phyloP scores from a whole-genome alignment of 2,113 vertebrate species.

The Maylandia zebra region DNA sequence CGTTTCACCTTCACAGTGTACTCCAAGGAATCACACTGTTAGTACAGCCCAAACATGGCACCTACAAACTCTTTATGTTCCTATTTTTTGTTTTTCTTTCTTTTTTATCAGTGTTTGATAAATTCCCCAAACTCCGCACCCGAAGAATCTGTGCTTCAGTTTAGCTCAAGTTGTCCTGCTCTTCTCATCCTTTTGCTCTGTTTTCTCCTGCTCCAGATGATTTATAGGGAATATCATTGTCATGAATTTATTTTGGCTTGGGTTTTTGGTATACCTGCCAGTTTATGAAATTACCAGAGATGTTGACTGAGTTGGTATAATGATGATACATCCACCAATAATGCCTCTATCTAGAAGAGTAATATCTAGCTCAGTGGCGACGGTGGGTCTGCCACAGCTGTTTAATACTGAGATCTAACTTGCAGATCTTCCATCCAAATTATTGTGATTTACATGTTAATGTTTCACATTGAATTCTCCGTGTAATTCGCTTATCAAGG shows the following conservation, averaged over 20 bases:
- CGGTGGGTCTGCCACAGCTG: neutral
- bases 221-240: slow-evolving; percentile 28
- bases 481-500: neutral
- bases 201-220: slow-evolving; percentile 46
- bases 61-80: slow-evolving; percentile 80
- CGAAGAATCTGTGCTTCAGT: slow-evolving; percentile 22
- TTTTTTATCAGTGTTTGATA: slow-evolving; percentile 82
- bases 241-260: slow-evolving; percentile 7
- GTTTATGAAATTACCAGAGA: slow-evolving; percentile 37
- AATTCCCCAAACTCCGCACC: slow-evolving; percentile 68
- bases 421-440: neutral
- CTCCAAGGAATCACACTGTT: slow-evolving; percentile 10
- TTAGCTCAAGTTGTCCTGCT: slow-evolving; percentile 17
- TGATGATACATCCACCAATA: slow-evolving; percentile 50
- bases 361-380: neutral
- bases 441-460: neutral
- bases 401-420: neutral
- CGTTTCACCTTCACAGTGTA: neutral
- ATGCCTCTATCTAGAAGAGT: neutral
- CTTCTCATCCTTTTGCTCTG: slow-evolving; percentile 31
- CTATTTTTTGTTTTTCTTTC: neutral
- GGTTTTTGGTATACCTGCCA: slow-evolving; percentile 19
- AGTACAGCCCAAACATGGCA: slow-evolving; percentile 57
- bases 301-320: slow-evolving; percentile 40
- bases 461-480: neutral